Evolutionary conservation across 1,140 invertebrate genomes (phyloP).

Genomic region (Drosophila kurseongensis): DNA sequence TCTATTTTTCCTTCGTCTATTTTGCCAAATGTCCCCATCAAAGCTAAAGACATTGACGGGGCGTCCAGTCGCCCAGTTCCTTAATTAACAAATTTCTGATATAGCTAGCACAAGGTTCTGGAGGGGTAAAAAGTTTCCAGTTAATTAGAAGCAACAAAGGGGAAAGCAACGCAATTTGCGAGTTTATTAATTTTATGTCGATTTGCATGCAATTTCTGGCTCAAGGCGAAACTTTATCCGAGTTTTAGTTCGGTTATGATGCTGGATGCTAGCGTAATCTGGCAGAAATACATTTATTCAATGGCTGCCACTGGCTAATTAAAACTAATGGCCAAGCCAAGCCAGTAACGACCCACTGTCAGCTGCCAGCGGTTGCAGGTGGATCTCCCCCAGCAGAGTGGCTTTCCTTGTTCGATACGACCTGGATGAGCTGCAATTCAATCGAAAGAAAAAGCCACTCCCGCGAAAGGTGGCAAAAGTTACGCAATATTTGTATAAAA

Average conservation of each 20-base stretch:
- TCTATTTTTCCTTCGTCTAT: conserved; percentile 13
- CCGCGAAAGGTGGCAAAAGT: conserved; percentile 60
- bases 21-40: conserved; percentile 40
- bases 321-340: conserved; percentile 63
- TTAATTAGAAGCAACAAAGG: conserved; percentile 59
- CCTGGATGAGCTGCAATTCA: conserved; percentile 60
- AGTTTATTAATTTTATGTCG: conserved; percentile 80
- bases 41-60: conserved; percentile 43
- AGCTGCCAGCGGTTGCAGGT: conserved; percentile 42
- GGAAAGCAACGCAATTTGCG: conserved; percentile 60
- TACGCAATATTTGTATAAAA: conserved; percentile 45
- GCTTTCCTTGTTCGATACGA: conserved; percentile 66
- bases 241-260: conserved; percentile 45
- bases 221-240: conserved; percentile 65
- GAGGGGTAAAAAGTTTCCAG: conserved; percentile 65
- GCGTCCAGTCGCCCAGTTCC: conserved; percentile 16
- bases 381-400: conserved; percentile 45
- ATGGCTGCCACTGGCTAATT: conserved; percentile 55
- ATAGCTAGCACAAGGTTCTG: conserved; percentile 21
- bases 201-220: conserved; percentile 75
- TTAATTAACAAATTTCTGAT: conserved; percentile 70
- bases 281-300: conserved; percentile 52
- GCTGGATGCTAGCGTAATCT: conserved; percentile 48
- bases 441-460: conserved; percentile 54
- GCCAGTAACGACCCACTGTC: conserved; percentile 10